phyloP scores from a whole-genome alignment of 2,888 invertebrate genomes.

The Sphaerophoria rueppellii region DNA sequence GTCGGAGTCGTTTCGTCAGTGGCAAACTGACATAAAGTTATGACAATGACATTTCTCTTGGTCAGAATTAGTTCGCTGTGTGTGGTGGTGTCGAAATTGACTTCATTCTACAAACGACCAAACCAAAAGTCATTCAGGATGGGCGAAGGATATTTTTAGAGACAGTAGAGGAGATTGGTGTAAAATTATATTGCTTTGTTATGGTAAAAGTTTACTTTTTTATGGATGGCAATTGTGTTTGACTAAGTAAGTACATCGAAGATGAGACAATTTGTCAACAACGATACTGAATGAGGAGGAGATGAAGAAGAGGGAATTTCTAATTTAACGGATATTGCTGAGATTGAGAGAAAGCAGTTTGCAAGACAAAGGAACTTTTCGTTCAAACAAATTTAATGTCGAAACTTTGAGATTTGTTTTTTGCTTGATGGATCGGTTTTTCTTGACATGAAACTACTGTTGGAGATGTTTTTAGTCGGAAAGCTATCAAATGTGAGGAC shows the following conservation, averaged over 20 bases:
- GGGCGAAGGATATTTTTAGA: neutral
- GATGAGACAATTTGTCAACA: neutral
- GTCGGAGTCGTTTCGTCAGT: slow-evolving; percentile 24
- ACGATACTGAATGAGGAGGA: neutral
- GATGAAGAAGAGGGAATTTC: neutral
- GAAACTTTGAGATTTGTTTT: too few species aligned
- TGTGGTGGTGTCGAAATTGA: neutral
- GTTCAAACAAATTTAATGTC: too few species aligned
- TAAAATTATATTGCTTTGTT: slow-evolving; percentile 25
- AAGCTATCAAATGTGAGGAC: too few species aligned
- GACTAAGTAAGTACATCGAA: slow-evolving; percentile 14
- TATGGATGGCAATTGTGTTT: slow-evolving; percentile 26
- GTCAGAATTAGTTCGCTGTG: slow-evolving; percentile 5
- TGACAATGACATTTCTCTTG: slow-evolving; percentile 9
- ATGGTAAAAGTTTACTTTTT: slow-evolving; percentile 28
- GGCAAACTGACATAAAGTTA: slow-evolving; percentile 34
- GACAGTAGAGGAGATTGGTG: neutral
- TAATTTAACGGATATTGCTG: neutral
- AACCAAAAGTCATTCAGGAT: neutral
- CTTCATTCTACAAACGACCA: neutral
- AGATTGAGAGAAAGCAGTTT: neutral
- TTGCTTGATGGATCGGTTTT: too few species aligned
- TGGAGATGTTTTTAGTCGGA: too few species aligned
- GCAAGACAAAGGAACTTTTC: neutral
- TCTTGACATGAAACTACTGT: too few species aligned